Evolutionary conservation across 2,113 vertebrate species (phyloP).

Genomic region (Neolamprologus fasciatus): DNA sequence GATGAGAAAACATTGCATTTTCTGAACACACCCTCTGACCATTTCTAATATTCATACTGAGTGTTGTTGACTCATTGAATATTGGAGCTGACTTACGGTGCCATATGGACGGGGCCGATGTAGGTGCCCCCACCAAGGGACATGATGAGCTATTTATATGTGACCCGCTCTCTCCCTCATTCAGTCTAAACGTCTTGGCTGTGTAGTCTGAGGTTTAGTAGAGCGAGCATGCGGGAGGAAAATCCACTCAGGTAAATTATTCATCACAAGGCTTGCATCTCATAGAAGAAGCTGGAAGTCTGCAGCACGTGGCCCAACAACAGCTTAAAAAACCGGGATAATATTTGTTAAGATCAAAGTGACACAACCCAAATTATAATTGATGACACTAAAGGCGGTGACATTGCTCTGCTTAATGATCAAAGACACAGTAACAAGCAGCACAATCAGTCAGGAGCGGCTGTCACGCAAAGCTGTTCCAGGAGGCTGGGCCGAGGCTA

Average conservation of each 20-base stretch:
- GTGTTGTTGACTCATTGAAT: not conserved
- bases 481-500: not conserved
- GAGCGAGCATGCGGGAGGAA: not conserved
- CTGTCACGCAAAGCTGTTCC: not conserved
- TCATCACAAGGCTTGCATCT: slow-evolving; percentile 18
- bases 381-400: slow-evolving; percentile 47
- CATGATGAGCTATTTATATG: slow-evolving; percentile 20
- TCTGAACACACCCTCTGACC: not conserved
- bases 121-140: slow-evolving; percentile 2
- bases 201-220: not conserved
- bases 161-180: not conserved
- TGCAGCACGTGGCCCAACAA: slow-evolving; percentile 21
- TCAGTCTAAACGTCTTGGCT: not conserved
- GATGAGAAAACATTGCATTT: not conserved
- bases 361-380: slow-evolving; percentile 37
- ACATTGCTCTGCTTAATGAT: slow-evolving; percentile 56
- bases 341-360: slow-evolving; percentile 64
- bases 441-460: slow-evolving; percentile 24
- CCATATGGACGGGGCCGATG: slow-evolving; percentile 32
- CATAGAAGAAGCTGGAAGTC: slow-evolving; percentile 5
- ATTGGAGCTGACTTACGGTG: not conserved
- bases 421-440: slow-evolving; percentile 55
- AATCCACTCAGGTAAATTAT: slow-evolving; percentile 43
- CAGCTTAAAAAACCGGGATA: slow-evolving; percentile 13
- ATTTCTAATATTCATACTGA: not conserved